These are phyloP conservation scores for Phenacoccus solenopsis DNA, from an alignment of 1,140 invertebrate genomes.

Conservation along the genomic window DNA sequence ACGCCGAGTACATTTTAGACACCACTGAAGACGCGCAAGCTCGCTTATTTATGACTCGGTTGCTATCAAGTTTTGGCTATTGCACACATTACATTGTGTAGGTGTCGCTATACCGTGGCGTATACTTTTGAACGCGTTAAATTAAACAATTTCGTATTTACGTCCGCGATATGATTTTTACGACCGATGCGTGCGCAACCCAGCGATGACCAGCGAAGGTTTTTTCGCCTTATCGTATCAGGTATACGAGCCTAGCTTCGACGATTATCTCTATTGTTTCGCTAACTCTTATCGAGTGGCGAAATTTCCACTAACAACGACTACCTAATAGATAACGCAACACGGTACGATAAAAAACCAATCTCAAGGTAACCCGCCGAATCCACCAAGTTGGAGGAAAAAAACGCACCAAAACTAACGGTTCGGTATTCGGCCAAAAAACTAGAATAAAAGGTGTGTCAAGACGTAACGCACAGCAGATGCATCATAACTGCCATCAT, in stretches of 20 bases:
- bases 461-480: neutral
- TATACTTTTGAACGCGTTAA: neutral
- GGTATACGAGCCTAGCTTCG: no score
- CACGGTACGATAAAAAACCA: no score
- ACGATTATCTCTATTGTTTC: no score
- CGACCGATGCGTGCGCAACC: no score
- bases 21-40: neutral
- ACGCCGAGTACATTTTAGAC: neutral
- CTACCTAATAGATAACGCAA: no score
- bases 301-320: no score
- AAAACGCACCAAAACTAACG: neutral
- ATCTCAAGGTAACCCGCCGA: no score
- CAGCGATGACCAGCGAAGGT: no score
- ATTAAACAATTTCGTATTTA: conserved; percentile 3
- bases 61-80: neutral
- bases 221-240: no score
- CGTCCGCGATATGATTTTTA: neutral
- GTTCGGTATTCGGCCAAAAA: neutral
- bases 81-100: neutral
- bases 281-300: no score
- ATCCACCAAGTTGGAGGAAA: no score
- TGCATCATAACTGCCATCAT: neutral
- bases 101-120: no score
- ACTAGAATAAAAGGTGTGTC: neutral
- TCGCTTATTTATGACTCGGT: neutral